Evolutionary conservation across 2,888 invertebrate genomes (phyloP).

Genomic region (Sipha maydis): DNA sequence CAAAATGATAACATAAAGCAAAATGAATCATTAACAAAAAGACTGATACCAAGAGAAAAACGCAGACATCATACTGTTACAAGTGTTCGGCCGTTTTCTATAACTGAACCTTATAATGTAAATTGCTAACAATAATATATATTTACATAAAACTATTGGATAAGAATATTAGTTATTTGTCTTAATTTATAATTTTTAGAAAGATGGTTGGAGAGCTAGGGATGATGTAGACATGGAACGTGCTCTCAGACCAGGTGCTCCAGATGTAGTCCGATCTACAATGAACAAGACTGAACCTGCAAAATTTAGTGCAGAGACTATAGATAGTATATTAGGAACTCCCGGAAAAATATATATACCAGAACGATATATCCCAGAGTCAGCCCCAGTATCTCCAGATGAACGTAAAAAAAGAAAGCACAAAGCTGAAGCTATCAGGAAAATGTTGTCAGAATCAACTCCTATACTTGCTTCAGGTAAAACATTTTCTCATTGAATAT

Average conservation of each 20-base stretch:
- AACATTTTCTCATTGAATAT: not conserved
- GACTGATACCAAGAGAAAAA: conserved; percentile 84
- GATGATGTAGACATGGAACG: conserved; percentile 90
- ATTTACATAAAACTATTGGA: not conserved
- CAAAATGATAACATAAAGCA: conserved; percentile 70
- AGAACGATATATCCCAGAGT: conserved; percentile 91
- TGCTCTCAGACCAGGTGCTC: conserved; percentile 79
- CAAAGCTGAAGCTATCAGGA: conserved; percentile 90
- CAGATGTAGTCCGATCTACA: conserved; percentile 88
- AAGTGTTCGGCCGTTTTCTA: conserved; percentile 62
- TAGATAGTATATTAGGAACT: conserved; percentile 85
- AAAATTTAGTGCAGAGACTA: conserved; percentile 81
- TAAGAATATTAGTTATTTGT: not conserved
- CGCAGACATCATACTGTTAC: conserved; percentile 88
- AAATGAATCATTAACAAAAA: conserved; percentile 65
- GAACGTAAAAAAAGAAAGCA: conserved; percentile 84
- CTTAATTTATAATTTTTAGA: conserved; percentile 54
- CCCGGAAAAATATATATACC: conserved; percentile 92
- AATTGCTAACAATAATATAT: not conserved
- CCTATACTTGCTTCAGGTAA: conserved; percentile 60
- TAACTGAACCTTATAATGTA: conserved; percentile 59
- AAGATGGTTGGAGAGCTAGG: conserved; percentile 74
- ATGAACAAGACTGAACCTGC: conserved; percentile 71
- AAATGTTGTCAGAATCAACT: conserved; percentile 82
- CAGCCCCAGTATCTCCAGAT: conserved; percentile 84